These are phyloP conservation scores for Anas bahamensis DNA, from an alignment of 2,797 vertebrate species.

Conservation along the genomic window DNA sequence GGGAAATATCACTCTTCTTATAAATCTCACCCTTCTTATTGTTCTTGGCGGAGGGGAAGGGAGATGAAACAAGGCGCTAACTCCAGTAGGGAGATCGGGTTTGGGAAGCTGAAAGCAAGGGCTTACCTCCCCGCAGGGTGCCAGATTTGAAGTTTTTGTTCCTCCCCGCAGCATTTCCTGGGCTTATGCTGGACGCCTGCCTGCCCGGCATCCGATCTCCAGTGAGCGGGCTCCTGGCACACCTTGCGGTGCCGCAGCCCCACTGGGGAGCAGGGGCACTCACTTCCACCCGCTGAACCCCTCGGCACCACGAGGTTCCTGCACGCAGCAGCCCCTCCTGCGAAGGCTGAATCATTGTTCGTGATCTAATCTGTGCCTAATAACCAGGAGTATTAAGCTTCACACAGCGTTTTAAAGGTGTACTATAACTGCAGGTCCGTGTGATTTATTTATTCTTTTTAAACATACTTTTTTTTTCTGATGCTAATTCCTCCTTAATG, in stretches of 20 bases:
- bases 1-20: background rate
- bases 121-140: background rate
- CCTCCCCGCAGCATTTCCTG: background rate
- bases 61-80: background rate
- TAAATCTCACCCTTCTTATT: background rate
- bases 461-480: background rate
- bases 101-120: background rate
- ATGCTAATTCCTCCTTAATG: background rate
- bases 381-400: background rate
- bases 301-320: background rate
- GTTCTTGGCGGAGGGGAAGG: background rate
- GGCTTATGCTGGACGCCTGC: background rate
- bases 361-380: background rate
- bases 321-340: background rate
- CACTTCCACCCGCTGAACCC: background rate
- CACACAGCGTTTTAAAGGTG: background rate
- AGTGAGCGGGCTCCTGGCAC: accelerated
- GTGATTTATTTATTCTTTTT: background rate
- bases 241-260: accelerated
- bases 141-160: background rate
- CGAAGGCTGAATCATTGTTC: background rate
- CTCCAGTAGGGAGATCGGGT: background rate
- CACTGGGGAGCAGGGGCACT: accelerated
- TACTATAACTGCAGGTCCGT: background rate
- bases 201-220: accelerated